These are phyloP conservation scores for Tenebrosternarchus preto DNA, from an alignment of 2,113 vertebrate species.

Conservation along the genomic window DNA sequence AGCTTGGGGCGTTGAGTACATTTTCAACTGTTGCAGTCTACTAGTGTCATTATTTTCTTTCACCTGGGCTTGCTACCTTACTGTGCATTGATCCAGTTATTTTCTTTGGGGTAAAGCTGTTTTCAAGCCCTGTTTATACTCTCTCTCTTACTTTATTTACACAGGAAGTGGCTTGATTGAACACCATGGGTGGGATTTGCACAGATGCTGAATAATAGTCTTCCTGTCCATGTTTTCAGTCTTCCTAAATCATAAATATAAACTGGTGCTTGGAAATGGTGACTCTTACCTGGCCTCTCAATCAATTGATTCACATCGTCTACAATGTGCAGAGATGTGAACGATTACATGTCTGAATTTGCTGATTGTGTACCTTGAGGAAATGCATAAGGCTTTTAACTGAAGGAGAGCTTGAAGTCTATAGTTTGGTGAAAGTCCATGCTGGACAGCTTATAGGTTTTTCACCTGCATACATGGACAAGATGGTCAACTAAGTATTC, in stretches of 20 bases:
- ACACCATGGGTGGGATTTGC: constrained; percentile 16
- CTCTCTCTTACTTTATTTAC: neutral
- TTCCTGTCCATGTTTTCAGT: constrained; percentile 41
- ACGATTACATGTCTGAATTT: too few relatives aligned
- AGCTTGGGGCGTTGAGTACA: too few relatives aligned
- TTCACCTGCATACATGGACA: too few relatives aligned
- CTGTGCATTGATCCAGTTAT: neutral
- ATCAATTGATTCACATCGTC: constrained; percentile 9
- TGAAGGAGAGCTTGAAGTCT: too few relatives aligned
- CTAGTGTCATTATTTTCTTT: too few relatives aligned
- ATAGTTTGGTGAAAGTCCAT: too few relatives aligned
- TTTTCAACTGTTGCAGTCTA: too few relatives aligned
- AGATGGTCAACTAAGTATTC: too few relatives aligned
- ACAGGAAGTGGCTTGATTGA: constrained; percentile 27
- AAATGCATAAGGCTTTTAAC: too few relatives aligned
- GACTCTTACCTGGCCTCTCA: neutral
- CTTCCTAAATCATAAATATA: neutral
- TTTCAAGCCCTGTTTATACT: neutral
- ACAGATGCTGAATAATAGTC: constrained; percentile 33
- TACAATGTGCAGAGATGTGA: neutral
- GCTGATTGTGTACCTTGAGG: too few relatives aligned
- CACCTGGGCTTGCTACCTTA: neutral
- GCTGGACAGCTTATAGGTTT: too few relatives aligned
- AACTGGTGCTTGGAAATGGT: constrained; percentile 2
- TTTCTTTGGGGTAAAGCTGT: neutral